Base-by-base conservation (phyloP, 1,140 invertebrate species). In the Sminthurides bifidus region DNA sequence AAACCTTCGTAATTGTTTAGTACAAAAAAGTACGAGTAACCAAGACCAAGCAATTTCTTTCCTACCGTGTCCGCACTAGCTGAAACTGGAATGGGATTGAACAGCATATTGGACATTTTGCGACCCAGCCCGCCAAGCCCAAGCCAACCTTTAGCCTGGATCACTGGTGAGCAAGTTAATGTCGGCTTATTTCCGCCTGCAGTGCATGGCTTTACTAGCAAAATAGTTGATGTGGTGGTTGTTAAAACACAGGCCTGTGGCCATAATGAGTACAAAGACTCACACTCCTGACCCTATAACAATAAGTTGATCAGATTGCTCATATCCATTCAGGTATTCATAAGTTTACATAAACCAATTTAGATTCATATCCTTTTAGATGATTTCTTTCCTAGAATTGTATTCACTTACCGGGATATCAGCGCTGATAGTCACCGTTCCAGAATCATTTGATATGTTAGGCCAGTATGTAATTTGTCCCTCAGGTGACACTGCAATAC, bases 391-490 rank as follows among this genome's bases (percentile, higher is more conserved):
- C 3, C 21, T 50, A n/a, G n/a, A n/a, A n/a, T n/a, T n/a, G n/a
- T n/a, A n/a, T 27, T 27, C 6, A 40, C 54, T 54, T 54, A 72
- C 73, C 5, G 85, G 82, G 17, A 95, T 70, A 65, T 93, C 88
- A 3, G 85, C 82, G 61, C 78, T 84, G 24, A 84, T 80, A 71
- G 94, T 90, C 14, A 83, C 76, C n/a, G 83, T 90, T 8, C 81
- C 80, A 3, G 82, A 82, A 67, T 92, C 89, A 66, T 93, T 88
- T 0, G 85, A 82, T 37, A 95, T 81, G 27, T 82, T 88, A 0
- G 86, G 76, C 92, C 92, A 96, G 69, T 87, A 95, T 15, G 90
- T 76, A 2, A 91, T 81, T 31, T 83, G 76, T n/a, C 91, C 92
- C 69, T 93, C 91, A 24, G 92, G 90, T 12, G 90, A 93, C 0